Conservation (phyloP, 2,888 invertebrate species). For the Meteorus colon region DNA sequence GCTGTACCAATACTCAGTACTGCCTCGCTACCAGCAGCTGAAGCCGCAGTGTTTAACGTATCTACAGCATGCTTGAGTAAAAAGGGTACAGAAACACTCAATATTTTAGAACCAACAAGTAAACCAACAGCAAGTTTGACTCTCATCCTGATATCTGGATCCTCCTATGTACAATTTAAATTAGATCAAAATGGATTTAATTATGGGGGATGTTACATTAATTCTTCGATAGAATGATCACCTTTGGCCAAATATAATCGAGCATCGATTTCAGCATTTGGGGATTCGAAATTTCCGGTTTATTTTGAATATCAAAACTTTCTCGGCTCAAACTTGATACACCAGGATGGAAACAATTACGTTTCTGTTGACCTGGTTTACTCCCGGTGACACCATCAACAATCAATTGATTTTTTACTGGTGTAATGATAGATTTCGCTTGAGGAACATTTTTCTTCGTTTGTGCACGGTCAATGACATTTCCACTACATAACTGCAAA, state of each 20-base stretch:
- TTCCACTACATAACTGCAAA: constrained; percentile 68
- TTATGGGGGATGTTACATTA: no score
- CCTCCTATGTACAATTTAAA: constrained; percentile 76
- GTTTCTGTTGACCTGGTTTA: constrained; percentile 74
- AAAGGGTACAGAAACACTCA: constrained; percentile 96
- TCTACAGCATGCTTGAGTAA: constrained; percentile 96
- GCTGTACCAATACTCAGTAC: constrained; percentile 84
- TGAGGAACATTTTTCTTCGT: constrained; percentile 68
- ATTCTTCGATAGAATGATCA: constrained; percentile 64
- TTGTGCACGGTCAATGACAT: constrained; percentile 68
- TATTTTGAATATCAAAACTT: constrained; percentile 78
- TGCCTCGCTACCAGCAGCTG: constrained; percentile 74
- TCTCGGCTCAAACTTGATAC: constrained; percentile 81
- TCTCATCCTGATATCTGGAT: constrained; percentile 82
- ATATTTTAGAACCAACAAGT: constrained; percentile 86
- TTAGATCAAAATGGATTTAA: not conserved
- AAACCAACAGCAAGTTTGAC: constrained; percentile 89
- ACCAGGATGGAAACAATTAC: constrained; percentile 96
- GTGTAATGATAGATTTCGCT: constrained; percentile 65
- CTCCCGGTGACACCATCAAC: constrained; percentile 67
- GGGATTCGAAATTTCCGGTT: constrained; percentile 78
- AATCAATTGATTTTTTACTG: constrained; percentile 60
- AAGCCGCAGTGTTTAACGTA: constrained; percentile 81
- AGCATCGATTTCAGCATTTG: constrained; percentile 93
- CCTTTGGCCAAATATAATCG: constrained; percentile 96